Evolutionary conservation across 2,888 invertebrate genomes (phyloP).

Genomic region (Limnephilus rhombicus): DNA sequence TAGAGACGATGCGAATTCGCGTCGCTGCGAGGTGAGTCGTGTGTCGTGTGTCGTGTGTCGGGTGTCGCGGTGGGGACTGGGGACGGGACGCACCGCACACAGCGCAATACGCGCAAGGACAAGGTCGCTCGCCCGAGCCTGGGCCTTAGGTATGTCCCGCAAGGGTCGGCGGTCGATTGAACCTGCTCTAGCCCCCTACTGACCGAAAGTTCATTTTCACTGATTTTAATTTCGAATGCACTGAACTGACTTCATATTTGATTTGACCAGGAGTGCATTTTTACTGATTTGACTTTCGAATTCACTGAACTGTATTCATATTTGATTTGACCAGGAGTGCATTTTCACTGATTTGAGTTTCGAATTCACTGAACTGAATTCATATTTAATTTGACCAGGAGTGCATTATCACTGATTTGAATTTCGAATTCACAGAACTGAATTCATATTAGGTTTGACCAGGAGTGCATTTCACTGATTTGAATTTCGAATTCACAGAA

Average conservation of each 20-base stretch:
- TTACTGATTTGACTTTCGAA: not conserved
- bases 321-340: not conserved
- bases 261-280: not conserved
- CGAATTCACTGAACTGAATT: no score
- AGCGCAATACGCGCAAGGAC: no score
- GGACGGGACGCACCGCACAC: no score
- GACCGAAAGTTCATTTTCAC: not conserved
- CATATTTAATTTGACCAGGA: no score
- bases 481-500: no score
- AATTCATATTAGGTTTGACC: not conserved
- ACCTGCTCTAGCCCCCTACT: not conserved
- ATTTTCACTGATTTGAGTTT: no score
- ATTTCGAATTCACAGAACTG: not conserved
- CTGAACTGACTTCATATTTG: not conserved
- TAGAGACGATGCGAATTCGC: not conserved
- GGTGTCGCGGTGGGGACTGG: not conserved
- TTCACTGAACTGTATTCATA: not conserved
- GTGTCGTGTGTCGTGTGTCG: not conserved
- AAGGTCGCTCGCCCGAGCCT: not conserved
- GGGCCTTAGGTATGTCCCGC: not conserved
- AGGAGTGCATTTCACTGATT: no score
- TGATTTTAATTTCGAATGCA: not conserved
- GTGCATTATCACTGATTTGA: not conserved
- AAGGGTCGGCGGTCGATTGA: not conserved
- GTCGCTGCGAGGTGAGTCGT: no score